Percentiles rank a stretch among this genome's conserved stretches.
phyloP scores from a whole-genome alignment of 2,113 vertebrate species.

The Fregata magnificens region DNA sequence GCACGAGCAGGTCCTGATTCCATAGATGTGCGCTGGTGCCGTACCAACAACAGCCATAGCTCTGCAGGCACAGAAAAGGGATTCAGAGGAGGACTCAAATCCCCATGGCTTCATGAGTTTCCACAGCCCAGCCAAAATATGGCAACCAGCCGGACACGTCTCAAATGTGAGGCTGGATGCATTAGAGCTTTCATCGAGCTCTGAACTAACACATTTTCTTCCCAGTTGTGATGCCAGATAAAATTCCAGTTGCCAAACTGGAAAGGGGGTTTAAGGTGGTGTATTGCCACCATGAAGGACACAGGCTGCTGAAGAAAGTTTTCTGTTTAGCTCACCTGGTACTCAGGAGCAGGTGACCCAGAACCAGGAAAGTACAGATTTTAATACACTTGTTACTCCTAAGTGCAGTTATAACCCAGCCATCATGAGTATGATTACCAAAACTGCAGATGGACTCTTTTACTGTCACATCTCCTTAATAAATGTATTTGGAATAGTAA shows the following conservation, averaged over 20 bases:
- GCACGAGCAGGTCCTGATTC: background rate
- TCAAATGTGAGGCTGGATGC: accelerated
- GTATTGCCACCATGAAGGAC: background rate
- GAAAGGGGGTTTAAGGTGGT: background rate
- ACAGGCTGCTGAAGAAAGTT: background rate
- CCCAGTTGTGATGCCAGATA: background rate
- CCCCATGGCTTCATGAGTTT: background rate
- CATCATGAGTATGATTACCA: background rate
- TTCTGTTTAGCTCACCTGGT: background rate
- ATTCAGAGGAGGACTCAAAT: background rate
- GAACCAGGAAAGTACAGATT: background rate
- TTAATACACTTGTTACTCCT: background rate
- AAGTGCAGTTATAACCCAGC: background rate
- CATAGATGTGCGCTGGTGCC: background rate
- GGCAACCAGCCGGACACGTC: background rate
- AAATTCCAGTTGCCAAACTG: background rate
- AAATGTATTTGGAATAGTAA: background rate
- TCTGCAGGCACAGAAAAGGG: background rate
- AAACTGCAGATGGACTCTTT: background rate
- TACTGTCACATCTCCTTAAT: background rate
- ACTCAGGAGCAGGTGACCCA: background rate
- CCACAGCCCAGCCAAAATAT: background rate
- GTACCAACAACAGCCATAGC: background rate
- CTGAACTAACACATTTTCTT: background rate
- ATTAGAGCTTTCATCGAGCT: background rate